phyloP scores from a whole-genome alignment of 2,113 vertebrate genomes.

The Dolichallabes microphthalmus region DNA sequence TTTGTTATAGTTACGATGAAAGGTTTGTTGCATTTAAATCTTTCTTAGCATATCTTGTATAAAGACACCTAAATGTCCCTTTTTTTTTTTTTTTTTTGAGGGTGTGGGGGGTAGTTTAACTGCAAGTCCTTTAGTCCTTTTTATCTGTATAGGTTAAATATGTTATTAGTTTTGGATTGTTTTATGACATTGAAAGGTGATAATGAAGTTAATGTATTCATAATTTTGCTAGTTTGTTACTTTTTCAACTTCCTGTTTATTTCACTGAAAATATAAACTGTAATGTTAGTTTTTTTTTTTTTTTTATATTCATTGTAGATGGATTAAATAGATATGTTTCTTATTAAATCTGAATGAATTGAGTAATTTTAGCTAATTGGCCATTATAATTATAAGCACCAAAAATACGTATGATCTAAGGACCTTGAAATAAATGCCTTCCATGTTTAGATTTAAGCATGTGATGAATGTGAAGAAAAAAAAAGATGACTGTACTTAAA shows the following conservation, averaged over 20 bases:
- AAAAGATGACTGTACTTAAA: not conserved
- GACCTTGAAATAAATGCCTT: conserved; percentile 5
- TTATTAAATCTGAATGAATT: conserved; percentile 30
- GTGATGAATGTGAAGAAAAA: conserved; percentile 1
- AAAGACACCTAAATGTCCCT: conserved; percentile 67
- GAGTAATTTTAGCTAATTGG: not conserved
- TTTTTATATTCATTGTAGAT: conserved; percentile 60
- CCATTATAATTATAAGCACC: conserved; percentile 27
- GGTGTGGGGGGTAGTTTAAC: conserved; percentile 56
- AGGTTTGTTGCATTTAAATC: conserved; percentile 58
- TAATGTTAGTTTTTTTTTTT: conserved; percentile 63
- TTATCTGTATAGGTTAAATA: conserved; percentile 73
- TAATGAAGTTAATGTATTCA: conserved; percentile 61
- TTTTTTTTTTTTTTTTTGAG: no score
- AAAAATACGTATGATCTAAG: conserved; percentile 13
- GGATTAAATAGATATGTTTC: conserved; percentile 62
- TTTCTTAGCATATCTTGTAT: conserved; percentile 74
- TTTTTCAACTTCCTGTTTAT: conserved; percentile 57
- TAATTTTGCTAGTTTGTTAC: conserved; percentile 58
- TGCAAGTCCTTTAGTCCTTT: conserved; percentile 62
- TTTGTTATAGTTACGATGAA: conserved; percentile 67
- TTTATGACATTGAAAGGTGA: conserved; percentile 64
- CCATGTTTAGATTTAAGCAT: conserved; percentile 35
- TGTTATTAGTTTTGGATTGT: conserved; percentile 67
- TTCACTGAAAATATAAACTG: conserved; percentile 61